Conservation (phyloP, 2,113 vertebrate species). For the Solea senegalensis region DNA sequence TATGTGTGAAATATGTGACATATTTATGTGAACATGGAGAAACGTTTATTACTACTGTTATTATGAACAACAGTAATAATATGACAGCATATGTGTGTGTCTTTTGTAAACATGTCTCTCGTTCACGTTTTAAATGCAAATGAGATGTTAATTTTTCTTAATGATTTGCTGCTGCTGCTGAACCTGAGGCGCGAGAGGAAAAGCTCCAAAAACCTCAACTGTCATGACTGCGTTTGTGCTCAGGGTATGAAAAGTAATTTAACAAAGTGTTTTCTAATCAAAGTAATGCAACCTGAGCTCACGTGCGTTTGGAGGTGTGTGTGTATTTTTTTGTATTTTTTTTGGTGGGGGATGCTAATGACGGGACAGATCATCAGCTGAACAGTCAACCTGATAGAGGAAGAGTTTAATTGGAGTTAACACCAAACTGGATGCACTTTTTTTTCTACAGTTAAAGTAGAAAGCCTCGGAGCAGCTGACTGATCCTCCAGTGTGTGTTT, state of each 20-base stretch:
- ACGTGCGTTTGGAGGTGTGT: constrained; percentile 53
- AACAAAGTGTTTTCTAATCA: constrained; percentile 81
- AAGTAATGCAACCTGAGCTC: constrained; percentile 73
- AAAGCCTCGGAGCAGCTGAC: constrained; percentile 26
- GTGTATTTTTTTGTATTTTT: neutral
- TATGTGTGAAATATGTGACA: constrained; percentile 3
- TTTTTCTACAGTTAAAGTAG: constrained; percentile 12
- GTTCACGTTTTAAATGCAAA: constrained; percentile 77
- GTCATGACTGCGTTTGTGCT: constrained; percentile 76
- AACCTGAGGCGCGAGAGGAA: constrained; percentile 70
- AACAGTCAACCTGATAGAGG: constrained; percentile 43
- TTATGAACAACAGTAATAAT: constrained; percentile 6
- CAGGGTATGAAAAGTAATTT: constrained; percentile 82
- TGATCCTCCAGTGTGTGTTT: constrained; percentile 57
- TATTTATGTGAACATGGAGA: neutral
- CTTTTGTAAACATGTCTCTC: constrained; percentile 26
- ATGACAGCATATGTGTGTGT: neutral
- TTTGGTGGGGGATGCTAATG: constrained; percentile 14
- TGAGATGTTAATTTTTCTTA: constrained; percentile 80
- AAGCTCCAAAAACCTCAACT: constrained; percentile 67
- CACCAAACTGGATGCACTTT: constrained; percentile 16
- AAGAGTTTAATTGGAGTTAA: constrained; percentile 39
- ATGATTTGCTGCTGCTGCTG: constrained; percentile 76
- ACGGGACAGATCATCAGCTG: constrained; percentile 55
- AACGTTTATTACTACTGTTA: neutral